Conservation (phyloP, 2,888 invertebrate species). For the Steinernema hermaphroditum region DNA sequence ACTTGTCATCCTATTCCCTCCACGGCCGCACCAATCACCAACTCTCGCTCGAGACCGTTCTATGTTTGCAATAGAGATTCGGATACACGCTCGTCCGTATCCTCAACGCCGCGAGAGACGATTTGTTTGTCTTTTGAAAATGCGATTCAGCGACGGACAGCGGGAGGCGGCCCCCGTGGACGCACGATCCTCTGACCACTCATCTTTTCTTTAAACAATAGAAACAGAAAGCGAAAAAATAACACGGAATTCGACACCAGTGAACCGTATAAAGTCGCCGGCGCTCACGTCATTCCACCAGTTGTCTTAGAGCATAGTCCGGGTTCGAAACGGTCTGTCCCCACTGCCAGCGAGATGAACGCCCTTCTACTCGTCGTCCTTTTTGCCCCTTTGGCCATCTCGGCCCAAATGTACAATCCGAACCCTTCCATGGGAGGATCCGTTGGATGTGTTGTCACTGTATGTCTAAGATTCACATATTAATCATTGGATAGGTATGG, state of each 20-base stretch:
- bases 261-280: slow-evolving; percentile 17
- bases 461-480: slow-evolving; percentile 15
- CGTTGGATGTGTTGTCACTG: slow-evolving; percentile 49
- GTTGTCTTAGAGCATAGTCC: not conserved
- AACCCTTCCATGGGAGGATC: slow-evolving; percentile 28
- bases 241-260: slow-evolving; percentile 15
- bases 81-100: slow-evolving; percentile 6
- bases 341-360: not conserved
- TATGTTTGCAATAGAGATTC: slow-evolving; percentile 20
- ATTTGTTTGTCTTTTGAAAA: slow-evolving; percentile 21
- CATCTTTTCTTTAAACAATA: slow-evolving; percentile 25
- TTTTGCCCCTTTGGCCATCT: not conserved
- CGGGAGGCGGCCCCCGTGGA: slow-evolving; percentile 9
- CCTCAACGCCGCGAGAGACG: slow-evolving; percentile 11
- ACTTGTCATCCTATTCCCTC: too few relatives aligned
- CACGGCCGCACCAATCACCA: too few relatives aligned
- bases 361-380: not conserved
- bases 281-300: not conserved
- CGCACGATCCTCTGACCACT: slow-evolving; percentile 11
- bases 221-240: slow-evolving; percentile 22
- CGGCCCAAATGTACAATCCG: not conserved
- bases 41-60: not conserved
- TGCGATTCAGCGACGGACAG: not conserved
- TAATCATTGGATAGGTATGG: not conserved
- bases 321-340: not conserved